A percentile compares a stretch with the other conserved stretches of the same genome.
These are phyloP conservation scores for Pteruthius melanotis DNA, from an alignment of 2,113 vertebrate species.

Conservation along the genomic window DNA sequence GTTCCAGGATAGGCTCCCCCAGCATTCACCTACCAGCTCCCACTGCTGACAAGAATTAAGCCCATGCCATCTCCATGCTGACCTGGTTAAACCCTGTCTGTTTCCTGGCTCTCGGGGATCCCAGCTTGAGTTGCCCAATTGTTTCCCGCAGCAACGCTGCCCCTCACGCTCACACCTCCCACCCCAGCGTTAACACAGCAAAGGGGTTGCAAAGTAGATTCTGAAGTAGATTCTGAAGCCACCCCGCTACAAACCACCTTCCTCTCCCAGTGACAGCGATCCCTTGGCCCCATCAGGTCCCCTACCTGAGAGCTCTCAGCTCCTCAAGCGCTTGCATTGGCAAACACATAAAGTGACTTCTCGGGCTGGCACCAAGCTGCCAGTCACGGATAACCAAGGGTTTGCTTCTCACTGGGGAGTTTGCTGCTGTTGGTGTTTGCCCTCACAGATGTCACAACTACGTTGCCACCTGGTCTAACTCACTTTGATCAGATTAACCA, in stretches of 20 bases:
- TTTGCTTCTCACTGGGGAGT: background rate
- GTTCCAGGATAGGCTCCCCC: background rate
- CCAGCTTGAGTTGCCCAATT: background rate
- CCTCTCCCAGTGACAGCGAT: background rate
- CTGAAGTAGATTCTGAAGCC: background rate
- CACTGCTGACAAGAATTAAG: background rate
- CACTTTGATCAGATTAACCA: background rate
- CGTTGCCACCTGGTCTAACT: background rate
- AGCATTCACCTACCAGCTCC: background rate
- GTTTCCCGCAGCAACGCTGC: accelerated
- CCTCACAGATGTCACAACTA: background rate
- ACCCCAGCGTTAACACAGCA: accelerated
- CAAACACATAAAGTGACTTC: background rate
- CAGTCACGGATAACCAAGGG: background rate
- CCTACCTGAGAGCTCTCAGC: accelerated
- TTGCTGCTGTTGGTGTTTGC: background rate
- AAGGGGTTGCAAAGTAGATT: background rate
- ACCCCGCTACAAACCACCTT: background rate
- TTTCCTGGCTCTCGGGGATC: background rate
- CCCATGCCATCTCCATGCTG: background rate
- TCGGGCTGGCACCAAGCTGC: background rate
- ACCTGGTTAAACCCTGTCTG: background rate
- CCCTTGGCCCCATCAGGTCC: accelerated
- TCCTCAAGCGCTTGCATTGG: accelerated
- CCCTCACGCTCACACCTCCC: background rate